Conservation (phyloP, 2,797 vertebrate genomes). For the Gallinago nigripennis region DNA sequence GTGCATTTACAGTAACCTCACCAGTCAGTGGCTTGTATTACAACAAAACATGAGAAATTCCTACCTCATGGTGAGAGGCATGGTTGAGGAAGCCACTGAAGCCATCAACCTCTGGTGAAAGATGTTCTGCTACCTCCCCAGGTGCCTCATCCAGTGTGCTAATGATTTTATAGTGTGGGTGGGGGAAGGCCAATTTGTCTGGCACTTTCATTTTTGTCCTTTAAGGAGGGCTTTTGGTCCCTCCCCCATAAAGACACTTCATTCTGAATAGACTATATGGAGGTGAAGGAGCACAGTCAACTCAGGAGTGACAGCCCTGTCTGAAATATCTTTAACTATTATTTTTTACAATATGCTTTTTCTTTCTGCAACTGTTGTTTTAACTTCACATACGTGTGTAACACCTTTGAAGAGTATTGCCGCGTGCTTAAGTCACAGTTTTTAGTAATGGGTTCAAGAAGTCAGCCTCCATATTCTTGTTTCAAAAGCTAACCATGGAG, state of each 20-base stretch:
- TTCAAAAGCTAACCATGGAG: background rate
- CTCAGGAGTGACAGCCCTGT: background rate
- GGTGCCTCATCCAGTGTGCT: background rate
- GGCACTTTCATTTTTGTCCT: background rate
- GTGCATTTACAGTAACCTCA: background rate
- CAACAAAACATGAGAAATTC: background rate
- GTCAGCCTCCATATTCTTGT: background rate
- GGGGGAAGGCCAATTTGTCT: background rate
- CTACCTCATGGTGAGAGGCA: background rate
- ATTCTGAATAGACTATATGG: background rate
- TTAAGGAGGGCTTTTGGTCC: background rate
- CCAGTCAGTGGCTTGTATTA: background rate
- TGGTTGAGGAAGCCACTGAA: background rate
- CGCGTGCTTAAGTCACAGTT: background rate
- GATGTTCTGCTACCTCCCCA: background rate
- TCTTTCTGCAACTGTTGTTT: background rate
- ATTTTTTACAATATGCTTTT: background rate
- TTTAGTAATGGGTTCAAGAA: background rate
- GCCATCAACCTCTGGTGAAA: background rate
- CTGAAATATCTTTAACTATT: background rate
- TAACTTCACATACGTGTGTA: background rate
- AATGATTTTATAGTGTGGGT: background rate
- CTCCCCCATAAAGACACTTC: fast-evolving
- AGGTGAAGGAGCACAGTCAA: background rate
- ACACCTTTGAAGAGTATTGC: background rate